These are phyloP conservation scores for Heteronetta atricapilla DNA, from an alignment of 2,113 vertebrate species.

Conservation along the genomic window DNA sequence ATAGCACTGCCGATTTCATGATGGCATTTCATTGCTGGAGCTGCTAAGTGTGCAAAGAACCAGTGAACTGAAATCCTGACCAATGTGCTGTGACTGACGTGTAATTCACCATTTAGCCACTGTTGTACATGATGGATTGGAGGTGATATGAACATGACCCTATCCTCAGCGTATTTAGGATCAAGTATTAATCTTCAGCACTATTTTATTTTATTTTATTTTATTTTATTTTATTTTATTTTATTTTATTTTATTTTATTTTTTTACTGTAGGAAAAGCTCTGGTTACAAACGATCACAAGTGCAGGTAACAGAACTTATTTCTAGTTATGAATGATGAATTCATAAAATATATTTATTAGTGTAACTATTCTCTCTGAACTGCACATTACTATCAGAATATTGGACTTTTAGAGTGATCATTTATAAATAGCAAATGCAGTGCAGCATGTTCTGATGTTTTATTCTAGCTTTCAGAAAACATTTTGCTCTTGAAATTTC, in stretches of 20 bases:
- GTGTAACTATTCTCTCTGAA: not conserved
- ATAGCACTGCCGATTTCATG: conserved; percentile 5
- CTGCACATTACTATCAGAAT: not conserved
- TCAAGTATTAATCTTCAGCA: conserved; percentile 10
- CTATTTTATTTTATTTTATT: not conserved
- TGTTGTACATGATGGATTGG: not conserved
- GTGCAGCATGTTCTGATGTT: not conserved
- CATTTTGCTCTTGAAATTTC: not conserved
- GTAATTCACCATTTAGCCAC: conserved; percentile 8
- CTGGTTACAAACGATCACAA: not conserved
- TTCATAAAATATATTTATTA: not conserved
- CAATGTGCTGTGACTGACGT: not conserved
- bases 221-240: not conserved
- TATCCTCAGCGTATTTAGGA: not conserved
- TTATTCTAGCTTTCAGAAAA: not conserved
- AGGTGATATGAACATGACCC: not conserved
- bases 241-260: not conserved
- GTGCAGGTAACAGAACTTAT: not conserved
- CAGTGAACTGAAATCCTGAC: not conserved
- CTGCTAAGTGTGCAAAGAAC: not conserved
- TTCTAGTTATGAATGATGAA: not conserved
- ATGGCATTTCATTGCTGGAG: conserved; percentile 1
- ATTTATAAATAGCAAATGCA: not conserved
- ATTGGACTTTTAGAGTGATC: not conserved
- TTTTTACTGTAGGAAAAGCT: not conserved